Evolutionary conservation across 2,113 vertebrate species (phyloP).

Genomic region (Hystrix brachyura): DNA sequence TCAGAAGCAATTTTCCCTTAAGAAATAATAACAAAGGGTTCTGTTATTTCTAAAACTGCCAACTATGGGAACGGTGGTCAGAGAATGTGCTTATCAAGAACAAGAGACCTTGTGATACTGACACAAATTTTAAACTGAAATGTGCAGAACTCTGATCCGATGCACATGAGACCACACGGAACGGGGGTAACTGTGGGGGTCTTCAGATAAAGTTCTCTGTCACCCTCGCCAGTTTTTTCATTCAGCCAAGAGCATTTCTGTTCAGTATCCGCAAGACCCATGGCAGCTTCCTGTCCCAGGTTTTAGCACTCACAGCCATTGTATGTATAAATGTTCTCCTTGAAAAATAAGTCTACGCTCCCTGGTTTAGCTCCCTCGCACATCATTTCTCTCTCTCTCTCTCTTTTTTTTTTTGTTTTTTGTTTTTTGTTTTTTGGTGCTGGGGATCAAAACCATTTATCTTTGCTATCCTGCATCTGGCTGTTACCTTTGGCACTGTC

Average conservation of each 20-base stretch:
- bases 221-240: not conserved
- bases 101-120: not conserved
- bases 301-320: not conserved
- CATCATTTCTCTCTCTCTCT: not conserved
- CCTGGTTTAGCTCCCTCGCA: not conserved
- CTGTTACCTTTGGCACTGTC: not conserved
- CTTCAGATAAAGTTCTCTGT: not conserved
- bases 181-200: accelerated
- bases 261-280: not conserved
- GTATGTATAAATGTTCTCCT: not conserved
- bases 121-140: not conserved
- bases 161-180: not conserved
- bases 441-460: not conserved
- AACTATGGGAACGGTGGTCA: not conserved
- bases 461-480: not conserved
- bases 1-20: constrained; percentile 7
- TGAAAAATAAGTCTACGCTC: not conserved
- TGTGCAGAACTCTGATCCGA: not conserved
- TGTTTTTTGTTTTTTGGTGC: no score
- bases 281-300: not conserved
- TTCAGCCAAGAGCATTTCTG: not conserved
- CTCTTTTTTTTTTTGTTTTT: no score
- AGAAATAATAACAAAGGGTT: constrained; percentile 28
- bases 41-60: not conserved
- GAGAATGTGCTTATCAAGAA: not conserved